Evolutionary conservation across 2,797 vertebrate genomes (phyloP), one percentile per base, ranked within the genome.

Genomic region (Macropodus opercularis): DNA sequence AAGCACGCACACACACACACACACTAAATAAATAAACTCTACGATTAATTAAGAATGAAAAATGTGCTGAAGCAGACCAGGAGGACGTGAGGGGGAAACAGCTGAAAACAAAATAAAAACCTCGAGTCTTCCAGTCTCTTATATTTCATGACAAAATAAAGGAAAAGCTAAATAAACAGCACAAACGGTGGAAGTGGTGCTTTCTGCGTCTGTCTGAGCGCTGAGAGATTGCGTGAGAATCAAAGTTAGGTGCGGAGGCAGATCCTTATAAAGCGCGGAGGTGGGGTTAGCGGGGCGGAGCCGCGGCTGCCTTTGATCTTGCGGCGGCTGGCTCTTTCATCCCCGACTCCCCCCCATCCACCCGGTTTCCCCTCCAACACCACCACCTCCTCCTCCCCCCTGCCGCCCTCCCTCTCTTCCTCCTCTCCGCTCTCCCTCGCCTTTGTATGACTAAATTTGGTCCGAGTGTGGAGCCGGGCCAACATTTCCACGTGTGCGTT

Each of bases 391-490:
- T 24, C 71, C 63, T 54, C 72, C 78, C 64, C 86, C 87, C 85
- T 87, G 92, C 93, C 83, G 72, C 80, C 81, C 84, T 87, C 86
- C 52, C 38, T 32, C 66, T 63, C 66, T 35, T 72, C 59, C 69
- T 75, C 83, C 42, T 64, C 77, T 79, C 77, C 89, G 85, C 89
- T 90, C 94, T 92, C 86, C 81, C 79, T 17, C 77, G 91, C 91
- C 95, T 97, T 97, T 98, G 95, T 97, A 94, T 94, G 94, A 95
- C 95, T 96, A 96, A 96, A 96, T 98, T 96, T 96, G 96, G 96
- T 91, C 92, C 91, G 93, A 92, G 93, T 89, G 87, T 96, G 95
- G 96, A 96, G 90, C 83, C 77, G 84, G 86, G 95, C 95, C 95
- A 96, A 93, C 88, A 93, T 94, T 94, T 96, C 95, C 96, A 98